Conservation (phyloP, 2,888 invertebrate genomes). For the Cancer borealis region DNA sequence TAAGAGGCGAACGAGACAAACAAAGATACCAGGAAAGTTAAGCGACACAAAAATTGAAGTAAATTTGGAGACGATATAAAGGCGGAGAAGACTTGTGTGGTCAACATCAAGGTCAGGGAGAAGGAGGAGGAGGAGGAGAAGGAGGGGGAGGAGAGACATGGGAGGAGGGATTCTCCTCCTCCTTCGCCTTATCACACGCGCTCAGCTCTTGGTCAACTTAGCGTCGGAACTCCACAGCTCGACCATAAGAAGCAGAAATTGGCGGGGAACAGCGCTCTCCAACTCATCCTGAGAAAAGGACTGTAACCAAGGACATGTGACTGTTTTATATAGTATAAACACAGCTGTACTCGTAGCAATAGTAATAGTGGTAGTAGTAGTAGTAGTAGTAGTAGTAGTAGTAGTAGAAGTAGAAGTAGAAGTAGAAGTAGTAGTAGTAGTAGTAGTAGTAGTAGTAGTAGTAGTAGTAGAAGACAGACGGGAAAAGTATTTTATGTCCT, state of each 20-base stretch:
- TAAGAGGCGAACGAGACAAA: not conserved
- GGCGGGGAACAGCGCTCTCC: not conserved
- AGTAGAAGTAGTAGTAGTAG: constrained; percentile 48
- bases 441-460: constrained; percentile 32
- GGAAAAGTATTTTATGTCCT: not conserved
- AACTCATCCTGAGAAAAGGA: not conserved
- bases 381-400: constrained; percentile 55
- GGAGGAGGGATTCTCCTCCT: not conserved
- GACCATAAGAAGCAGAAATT: not conserved
- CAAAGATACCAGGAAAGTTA: not conserved
- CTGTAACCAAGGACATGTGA: not conserved
- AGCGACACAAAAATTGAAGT: not conserved
- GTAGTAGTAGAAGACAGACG: not conserved
- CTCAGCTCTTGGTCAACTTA: constrained; percentile 39
- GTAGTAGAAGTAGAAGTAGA: constrained; percentile 49
- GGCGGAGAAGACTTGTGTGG: not conserved
- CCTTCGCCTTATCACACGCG: not conserved
- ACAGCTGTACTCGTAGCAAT: not conserved
- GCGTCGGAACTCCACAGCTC: not conserved
- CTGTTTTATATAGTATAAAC: not conserved
- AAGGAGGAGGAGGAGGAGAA: not conserved
- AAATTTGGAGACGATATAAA: not conserved
- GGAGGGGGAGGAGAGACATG: too few species aligned
- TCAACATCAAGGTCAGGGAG: not conserved
- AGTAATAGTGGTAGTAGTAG: constrained; percentile 49